These are phyloP conservation scores for Tanypteryx hageni DNA, from an alignment of 2,888 invertebrate genomes.

Conservation along the genomic window DNA sequence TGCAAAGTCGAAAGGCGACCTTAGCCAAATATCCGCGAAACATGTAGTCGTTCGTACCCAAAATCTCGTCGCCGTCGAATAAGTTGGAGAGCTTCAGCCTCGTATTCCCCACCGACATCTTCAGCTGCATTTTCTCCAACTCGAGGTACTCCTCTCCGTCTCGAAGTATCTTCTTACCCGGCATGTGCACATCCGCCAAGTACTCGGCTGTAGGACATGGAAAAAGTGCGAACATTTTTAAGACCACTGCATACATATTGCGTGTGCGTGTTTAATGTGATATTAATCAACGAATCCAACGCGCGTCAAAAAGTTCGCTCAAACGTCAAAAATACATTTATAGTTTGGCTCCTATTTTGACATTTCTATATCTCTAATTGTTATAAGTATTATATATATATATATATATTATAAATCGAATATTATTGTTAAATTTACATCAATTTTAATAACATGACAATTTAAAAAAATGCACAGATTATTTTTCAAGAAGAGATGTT, in stretches of 20 bases:
- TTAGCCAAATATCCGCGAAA: not conserved
- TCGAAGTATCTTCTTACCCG: conserved; percentile 77
- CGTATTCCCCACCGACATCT: conserved; percentile 80
- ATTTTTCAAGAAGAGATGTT: too few relatives aligned
- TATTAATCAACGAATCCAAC: too few relatives aligned
- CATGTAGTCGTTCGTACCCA: conserved; percentile 75
- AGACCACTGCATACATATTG: not conserved
- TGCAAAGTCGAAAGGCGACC: not conserved
- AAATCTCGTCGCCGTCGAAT: conserved; percentile 82
- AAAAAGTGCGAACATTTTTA: not conserved
- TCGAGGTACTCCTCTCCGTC: conserved; percentile 80
- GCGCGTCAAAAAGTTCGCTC: too few relatives aligned
- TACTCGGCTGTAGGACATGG: conserved; percentile 79
- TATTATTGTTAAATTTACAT: too few relatives aligned
- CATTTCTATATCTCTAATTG: too few relatives aligned
- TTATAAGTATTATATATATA: too few relatives aligned
- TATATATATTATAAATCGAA: too few relatives aligned
- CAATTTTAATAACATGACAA: too few relatives aligned
- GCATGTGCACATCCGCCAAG: conserved; percentile 81
- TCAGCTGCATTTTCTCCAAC: conserved; percentile 82
- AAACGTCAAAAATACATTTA: too few relatives aligned
- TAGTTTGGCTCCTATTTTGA: too few relatives aligned
- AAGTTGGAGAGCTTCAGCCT: conserved; percentile 81
- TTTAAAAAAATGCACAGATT: too few relatives aligned
- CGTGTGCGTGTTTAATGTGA: too few relatives aligned